phyloP scores from a whole-genome alignment of 2,797 vertebrate genomes.

The Pantherophis vulpinus region DNA sequence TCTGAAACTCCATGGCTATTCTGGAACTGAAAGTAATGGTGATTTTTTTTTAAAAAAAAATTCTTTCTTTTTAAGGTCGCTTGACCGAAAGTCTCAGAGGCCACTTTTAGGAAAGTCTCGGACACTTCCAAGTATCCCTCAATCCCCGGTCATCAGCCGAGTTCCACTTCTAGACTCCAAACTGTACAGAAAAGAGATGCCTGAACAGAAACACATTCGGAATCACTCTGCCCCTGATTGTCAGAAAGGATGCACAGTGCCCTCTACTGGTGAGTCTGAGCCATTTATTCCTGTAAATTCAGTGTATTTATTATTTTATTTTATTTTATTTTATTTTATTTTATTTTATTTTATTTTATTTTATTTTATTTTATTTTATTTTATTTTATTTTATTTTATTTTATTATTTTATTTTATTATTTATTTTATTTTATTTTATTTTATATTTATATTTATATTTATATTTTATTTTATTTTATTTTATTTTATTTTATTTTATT shows the following conservation, averaged over 20 bases:
- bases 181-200: slow-evolving; percentile 43
- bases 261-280: slow-evolving; percentile 78
- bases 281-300: too few species aligned
- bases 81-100: slow-evolving; percentile 86
- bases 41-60: fast-evolving
- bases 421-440: too few species aligned
- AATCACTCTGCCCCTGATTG: slow-evolving; percentile 59
- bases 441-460: too few species aligned
- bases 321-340: too few species aligned
- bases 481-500: too few species aligned
- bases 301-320: background rate
- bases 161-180: slow-evolving; percentile 70
- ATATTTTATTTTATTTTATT: too few species aligned
- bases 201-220: slow-evolving; percentile 55
- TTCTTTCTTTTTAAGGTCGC: slow-evolving; percentile 72
- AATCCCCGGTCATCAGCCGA: slow-evolving; percentile 84
- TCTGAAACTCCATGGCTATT: background rate
- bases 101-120: slow-evolving; percentile 86
- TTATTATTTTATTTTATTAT: too few species aligned
- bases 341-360: too few species aligned
- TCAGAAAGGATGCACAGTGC: slow-evolving; percentile 81
- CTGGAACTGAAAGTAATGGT: fast-evolving
- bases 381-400: background rate
- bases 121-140: slow-evolving; percentile 90
- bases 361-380: too few species aligned